These are phyloP conservation scores for Marasmarcha lunaedactyla DNA, from an alignment of 2,888 invertebrate genomes.

Conservation along the genomic window DNA sequence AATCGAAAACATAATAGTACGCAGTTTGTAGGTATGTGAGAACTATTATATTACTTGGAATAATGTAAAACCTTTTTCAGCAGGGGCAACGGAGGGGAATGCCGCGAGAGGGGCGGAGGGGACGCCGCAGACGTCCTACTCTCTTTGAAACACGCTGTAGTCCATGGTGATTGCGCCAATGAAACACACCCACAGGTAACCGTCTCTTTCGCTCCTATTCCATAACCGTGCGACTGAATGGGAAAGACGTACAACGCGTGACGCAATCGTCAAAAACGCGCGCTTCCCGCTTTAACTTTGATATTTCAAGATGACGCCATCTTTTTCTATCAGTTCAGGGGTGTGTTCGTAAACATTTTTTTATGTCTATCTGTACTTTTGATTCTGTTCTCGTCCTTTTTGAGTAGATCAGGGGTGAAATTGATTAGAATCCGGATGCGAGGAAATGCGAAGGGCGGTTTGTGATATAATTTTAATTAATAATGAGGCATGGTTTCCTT, in stretches of 20 bases:
- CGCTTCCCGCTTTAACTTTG: conserved; percentile 1
- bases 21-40: no score
- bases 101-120: conserved; percentile 67
- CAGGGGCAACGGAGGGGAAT: conserved; percentile 61
- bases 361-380: background rate
- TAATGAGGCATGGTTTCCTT: conserved; percentile 23
- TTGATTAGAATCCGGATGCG: conserved; percentile 13
- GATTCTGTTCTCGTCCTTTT: background rate
- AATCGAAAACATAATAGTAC: no score
- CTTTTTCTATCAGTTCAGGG: conserved; percentile 19
- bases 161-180: conserved; percentile 77
- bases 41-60: no score
- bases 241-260: background rate
- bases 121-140: conserved; percentile 91
- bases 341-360: conserved; percentile 2
- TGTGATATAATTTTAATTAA: conserved; percentile 44
- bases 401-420: conserved; percentile 18
- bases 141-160: conserved; percentile 88
- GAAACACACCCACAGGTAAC: conserved; percentile 65
- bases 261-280: background rate
- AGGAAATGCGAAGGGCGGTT: conserved; percentile 18
- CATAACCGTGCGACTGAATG: background rate
- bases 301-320: conserved; percentile 6
- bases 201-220: conserved; percentile 25
- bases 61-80: conserved; percentile 15